Evolutionary conservation across 2,113 vertebrate species (phyloP).

Genomic region (Oreocharis arfaki): DNA sequence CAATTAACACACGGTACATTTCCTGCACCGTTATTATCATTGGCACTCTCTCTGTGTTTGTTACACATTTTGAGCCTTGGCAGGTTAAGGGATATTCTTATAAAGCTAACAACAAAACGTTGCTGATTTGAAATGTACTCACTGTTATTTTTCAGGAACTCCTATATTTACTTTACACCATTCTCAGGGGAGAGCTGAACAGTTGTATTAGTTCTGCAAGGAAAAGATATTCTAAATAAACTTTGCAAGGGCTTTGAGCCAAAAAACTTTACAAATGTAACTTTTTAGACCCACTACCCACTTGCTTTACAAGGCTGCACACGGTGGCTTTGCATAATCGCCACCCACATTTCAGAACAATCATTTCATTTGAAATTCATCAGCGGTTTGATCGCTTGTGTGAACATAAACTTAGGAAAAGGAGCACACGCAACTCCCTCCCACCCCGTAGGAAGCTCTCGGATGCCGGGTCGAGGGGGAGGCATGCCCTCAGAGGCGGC

Average conservation of each 20-base stretch:
- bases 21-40: conserved; percentile 7
- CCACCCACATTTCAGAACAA: neutral
- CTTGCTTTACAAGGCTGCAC: neutral
- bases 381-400: neutral
- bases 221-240: conserved; percentile 32
- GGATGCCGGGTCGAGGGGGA: too few relatives aligned
- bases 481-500: neutral
- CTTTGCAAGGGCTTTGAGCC: neutral
- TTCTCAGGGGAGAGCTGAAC: neutral
- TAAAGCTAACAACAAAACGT: neutral
- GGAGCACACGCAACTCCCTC: too few relatives aligned
- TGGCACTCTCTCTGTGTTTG: neutral
- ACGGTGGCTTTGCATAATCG: neutral
- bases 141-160: conserved; percentile 48
- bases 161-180: conserved; percentile 6
- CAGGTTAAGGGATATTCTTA: neutral
- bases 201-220: conserved; percentile 4
- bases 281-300: neutral
- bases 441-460: too few relatives aligned
- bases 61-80: neutral
- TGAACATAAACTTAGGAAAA: neutral
- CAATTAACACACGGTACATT: conserved; percentile 28
- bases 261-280: neutral
- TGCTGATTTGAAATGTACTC: neutral
- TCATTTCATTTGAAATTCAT: neutral